These are phyloP conservation scores for Sanderia malayensis DNA, from an alignment of 30 jellyfish, hydroid and myxozoan genomes.

Conservation along the genomic window DNA sequence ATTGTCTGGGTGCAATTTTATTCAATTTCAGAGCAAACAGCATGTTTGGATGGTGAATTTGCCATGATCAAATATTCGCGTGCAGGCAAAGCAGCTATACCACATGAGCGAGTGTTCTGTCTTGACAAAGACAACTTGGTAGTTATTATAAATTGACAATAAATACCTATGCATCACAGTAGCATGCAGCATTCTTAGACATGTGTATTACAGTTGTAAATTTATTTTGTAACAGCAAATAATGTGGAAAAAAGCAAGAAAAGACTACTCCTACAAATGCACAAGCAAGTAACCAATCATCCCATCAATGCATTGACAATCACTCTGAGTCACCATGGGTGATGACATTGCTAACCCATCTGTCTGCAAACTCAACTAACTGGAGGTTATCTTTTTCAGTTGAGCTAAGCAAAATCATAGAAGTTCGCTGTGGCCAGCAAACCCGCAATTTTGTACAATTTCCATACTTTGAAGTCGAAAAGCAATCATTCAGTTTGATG, in stretches of 20 bases:
- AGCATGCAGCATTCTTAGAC: too few species aligned
- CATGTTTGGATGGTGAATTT: conserved; percentile 59
- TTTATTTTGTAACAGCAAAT: too few species aligned
- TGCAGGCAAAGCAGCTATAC: conserved; percentile 79
- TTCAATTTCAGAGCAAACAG: conserved; percentile 23
- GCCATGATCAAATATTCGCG: conserved; percentile 92
- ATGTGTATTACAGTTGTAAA: too few species aligned
- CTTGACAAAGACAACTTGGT: conserved; percentile 72
- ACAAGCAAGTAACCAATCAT: too few species aligned
- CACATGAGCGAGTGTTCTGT: conserved; percentile 80
- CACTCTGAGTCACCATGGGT: too few species aligned
- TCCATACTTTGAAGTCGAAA: conserved; percentile 87
- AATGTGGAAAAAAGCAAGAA: conserved; percentile 83
- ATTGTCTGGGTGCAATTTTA: too few species aligned
- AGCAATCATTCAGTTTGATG: conserved; percentile 85
- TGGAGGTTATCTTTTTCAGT: too few species aligned
- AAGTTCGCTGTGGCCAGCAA: conserved; percentile 95
- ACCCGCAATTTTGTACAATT: conserved; percentile 69
- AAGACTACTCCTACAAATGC: conserved; percentile 57
- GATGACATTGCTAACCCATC: too few species aligned
- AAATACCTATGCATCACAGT: too few species aligned
- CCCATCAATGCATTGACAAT: too few species aligned
- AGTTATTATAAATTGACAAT: conserved; percentile 6
- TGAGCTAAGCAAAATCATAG: conserved; percentile 53
- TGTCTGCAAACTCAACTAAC: too few species aligned